Conservation (phyloP, 1,140 invertebrate genomes). For the Muscidifurax raptorellus region DNA sequence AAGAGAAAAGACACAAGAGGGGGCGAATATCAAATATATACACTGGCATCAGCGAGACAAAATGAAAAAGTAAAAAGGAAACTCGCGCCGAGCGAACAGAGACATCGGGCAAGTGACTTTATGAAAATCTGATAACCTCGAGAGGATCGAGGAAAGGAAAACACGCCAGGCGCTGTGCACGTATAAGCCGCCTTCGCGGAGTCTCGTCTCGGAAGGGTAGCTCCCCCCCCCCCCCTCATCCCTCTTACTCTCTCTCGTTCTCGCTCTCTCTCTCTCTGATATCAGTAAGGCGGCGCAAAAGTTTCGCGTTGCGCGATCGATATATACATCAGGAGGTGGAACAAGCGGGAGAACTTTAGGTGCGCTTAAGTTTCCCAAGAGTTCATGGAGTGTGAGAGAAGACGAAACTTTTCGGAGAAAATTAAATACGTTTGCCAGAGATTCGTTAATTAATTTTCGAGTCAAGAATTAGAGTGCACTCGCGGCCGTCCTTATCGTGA, state of each 20-base stretch:
- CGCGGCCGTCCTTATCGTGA: neutral
- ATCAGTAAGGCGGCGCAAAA: slow-evolving; percentile 18
- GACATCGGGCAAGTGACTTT: neutral
- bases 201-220: neutral
- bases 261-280: neutral
- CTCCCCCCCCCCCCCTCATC: neutral
- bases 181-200: neutral
- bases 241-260: too few relatives aligned
- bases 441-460: slow-evolving; percentile 2
- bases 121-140: slow-evolving; percentile 49
- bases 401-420: slow-evolving; percentile 4
- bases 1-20: neutral
- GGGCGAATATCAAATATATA: neutral
- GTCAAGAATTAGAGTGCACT: neutral
- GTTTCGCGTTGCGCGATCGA: slow-evolving; percentile 8
- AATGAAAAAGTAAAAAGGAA: neutral
- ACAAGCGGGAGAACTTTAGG: neutral
- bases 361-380: neutral
- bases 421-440: neutral
- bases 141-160: slow-evolving; percentile 39
- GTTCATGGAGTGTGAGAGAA: neutral
- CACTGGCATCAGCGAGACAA: slow-evolving; percentile 11
- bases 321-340: neutral
- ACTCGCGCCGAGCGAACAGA: neutral
- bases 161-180: neutral